phyloP scores from a whole-genome alignment of 2,113 vertebrate genomes.

The Butorides virescens region DNA sequence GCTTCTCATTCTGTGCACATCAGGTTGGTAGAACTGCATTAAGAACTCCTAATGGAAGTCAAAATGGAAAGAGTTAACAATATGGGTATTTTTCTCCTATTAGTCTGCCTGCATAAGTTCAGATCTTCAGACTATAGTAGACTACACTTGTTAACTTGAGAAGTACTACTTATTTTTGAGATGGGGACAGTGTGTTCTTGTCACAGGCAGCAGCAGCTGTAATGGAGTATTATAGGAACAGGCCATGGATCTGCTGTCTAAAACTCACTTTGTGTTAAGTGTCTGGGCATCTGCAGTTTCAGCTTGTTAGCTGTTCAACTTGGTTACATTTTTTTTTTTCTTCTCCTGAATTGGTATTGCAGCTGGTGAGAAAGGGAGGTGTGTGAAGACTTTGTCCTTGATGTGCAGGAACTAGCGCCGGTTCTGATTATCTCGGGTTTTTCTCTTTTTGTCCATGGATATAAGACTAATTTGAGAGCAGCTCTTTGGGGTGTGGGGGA shows the following conservation, averaged over 20 bases:
- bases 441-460: neutral
- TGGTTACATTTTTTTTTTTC: neutral
- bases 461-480: neutral
- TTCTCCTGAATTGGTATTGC: neutral
- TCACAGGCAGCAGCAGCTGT: neutral
- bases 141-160: neutral
- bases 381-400: neutral
- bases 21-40: neutral
- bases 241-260: neutral
- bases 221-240: neutral
- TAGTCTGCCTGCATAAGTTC: neutral
- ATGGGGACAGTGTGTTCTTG: conserved; percentile 47
- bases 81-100: neutral
- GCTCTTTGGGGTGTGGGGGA: neutral
- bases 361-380: neutral
- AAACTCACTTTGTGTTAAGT: neutral
- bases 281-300: neutral
- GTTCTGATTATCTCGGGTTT: neutral
- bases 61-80: neutral
- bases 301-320: neutral
- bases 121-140: neutral
- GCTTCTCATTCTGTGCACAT: neutral
- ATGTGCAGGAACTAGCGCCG: neutral
- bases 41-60: neutral
- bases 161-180: neutral